Evolutionary conservation across 2,888 invertebrate species (phyloP), one percentile per base, ranked within the genome.

Genomic region (Bruchidius siliquastri): DNA sequence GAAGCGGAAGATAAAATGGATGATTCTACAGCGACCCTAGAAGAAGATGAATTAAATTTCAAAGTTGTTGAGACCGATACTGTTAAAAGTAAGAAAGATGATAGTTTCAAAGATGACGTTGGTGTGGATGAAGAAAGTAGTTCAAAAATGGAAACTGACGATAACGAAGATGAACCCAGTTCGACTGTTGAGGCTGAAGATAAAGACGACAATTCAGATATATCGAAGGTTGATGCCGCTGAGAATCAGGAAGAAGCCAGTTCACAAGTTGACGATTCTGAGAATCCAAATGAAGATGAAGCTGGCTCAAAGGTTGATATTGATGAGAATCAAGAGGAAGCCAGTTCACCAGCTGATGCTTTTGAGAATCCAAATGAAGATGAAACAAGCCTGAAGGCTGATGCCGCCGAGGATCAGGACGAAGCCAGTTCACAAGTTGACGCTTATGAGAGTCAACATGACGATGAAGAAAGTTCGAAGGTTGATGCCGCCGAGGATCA

Each of bases 1-100:
- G 67, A 30, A n/a, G 68, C 68, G 18, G 1, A 49, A 22, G 71
- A 71, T 21, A 66, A 75, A 70, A 1, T 30, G 4, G 30, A 30
- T 3, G 30, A 30, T 6, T 30, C 30, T 6, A 30, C 30, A 6
- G 8, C 49, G 3, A 13, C 49, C 49, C 18, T 13, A 49, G 49
- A 49, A 49, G 49, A 26, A 26, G 26, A 26, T 26, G 18, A 22
- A 22, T 22, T 20, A 71, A 4, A 3, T 67, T 21, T 68, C 21
- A 72, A 70, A 26, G 69, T 26, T 13, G 72, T 74, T 22, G 69
- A 68, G 30, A 21, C 68, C 69, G 68, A 26, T 22, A 69, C n/a
- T 67, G 21, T 26, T 69, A 67, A 21, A 66, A 72, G 69, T 67
- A 67, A 72, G 69, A 72, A 67, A 66, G 21, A 26, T 66, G 49